Evolutionary conservation across 2,888 invertebrate species (phyloP), one percentile per base, ranked within the genome.

Genomic region (Stomorhina lunata): DNA sequence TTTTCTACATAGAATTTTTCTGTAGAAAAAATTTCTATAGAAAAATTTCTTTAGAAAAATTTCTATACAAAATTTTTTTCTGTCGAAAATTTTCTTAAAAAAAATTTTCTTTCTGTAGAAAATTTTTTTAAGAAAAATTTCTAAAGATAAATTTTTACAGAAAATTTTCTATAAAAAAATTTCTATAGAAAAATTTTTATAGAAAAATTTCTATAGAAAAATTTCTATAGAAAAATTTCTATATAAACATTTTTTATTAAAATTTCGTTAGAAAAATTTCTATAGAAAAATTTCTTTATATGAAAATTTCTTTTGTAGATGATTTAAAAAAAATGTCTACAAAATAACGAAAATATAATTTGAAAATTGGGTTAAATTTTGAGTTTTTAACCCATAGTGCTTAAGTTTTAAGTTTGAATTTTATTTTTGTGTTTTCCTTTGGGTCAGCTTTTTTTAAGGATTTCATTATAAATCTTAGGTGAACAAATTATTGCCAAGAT

Each of bases 401-500:
- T n/a, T 12, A 17, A n/a, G 29, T 9, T 32, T 59, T 40, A 25
- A 69, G 22, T 20, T 40, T 37, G 20, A 45, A 34, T 53, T 65
- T 45, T 25, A 7, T 45, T 20, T 17, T 15, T 2, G 4, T 37
- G 20, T 25, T 43, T 27, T 20, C n/a, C 48, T 20, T n/a, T n/a
- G 4, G 12, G 12, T 50, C 10, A 48, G 15, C 34, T 9, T 55
- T 17, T 43, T 59, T 15, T 61, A 29, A 29, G 61, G 34, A 45
- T 73, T 59, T 17, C 22, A 59, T 66, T 66, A 29, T 66, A 68
- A 43, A 61, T 80, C 68, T 77, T 65, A 48, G 45, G 55, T 15
- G 15, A 66, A 77, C 66, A 81, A 66, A 72, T 76, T 81, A 40
- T 59, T 43, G 20, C n/a, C 22, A 37, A 71, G 25, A 77, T 37